Evolutionary conservation across 35 echinoderm and acorn worm genomes (phyloP).

Genomic region (Stichopus chloronotus): DNA sequence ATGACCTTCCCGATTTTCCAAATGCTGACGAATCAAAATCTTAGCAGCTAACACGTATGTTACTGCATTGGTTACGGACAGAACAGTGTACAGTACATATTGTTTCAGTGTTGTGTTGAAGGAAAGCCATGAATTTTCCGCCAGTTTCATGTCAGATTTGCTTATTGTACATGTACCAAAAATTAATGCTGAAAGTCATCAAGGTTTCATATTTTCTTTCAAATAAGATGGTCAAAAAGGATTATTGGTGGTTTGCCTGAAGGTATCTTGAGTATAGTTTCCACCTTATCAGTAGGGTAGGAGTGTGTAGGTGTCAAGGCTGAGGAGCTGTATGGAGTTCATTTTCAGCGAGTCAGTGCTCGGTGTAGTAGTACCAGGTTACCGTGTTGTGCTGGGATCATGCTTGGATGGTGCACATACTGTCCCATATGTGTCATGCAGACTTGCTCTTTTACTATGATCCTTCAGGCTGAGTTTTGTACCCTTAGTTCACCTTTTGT

Average conservation of each 20-base stretch:
- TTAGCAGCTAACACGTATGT: no score
- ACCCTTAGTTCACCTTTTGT: slow-evolving; percentile 46
- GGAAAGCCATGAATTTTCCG: no score
- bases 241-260: not conserved
- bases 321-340: not conserved
- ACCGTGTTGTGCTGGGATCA: not conserved
- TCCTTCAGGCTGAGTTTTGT: slow-evolving; percentile 1
- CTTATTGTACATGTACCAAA: not conserved
- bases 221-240: not conserved
- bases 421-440: no score
- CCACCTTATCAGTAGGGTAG: not conserved
- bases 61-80: no score
- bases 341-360: not conserved
- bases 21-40: no score
- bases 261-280: not conserved
- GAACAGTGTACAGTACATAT: no score
- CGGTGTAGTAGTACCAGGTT: not conserved
- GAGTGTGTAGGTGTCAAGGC: not conserved
- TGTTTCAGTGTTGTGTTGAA: no score
- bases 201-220: not conserved
- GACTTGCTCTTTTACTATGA: not conserved
- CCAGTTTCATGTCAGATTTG: no score
- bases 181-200: slow-evolving; percentile 5
- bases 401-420: no score
- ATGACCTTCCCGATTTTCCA: no score